Percentiles rank a stretch among this genome's conserved stretches.
phyloP scores from a whole-genome alignment of 2,113 vertebrate species.

The Oryzias celebensis region DNA sequence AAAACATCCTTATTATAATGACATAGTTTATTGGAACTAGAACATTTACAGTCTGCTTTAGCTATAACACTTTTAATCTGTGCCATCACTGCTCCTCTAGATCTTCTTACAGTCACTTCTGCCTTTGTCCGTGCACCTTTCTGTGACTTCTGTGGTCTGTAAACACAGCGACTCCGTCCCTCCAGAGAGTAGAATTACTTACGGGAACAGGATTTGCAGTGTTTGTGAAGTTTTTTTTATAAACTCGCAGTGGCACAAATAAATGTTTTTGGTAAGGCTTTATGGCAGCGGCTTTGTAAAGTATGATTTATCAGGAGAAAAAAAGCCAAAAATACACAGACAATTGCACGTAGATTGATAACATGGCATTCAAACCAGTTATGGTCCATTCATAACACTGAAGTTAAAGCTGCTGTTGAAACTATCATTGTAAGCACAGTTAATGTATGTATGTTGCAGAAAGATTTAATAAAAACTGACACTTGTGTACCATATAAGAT shows the following conservation, averaged over 20 bases:
- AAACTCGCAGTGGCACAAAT: slow-evolving; percentile 16
- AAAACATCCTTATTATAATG: slow-evolving; percentile 67
- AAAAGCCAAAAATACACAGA: not conserved
- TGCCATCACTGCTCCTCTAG: slow-evolving; percentile 13
- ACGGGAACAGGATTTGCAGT: slow-evolving; percentile 6
- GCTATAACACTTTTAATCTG: slow-evolving; percentile 24
- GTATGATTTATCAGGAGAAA: slow-evolving; percentile 22
- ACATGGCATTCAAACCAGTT: slow-evolving; percentile 12
- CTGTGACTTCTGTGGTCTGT: not conserved
- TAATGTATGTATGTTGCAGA: too few species aligned
- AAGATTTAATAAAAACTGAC: too few species aligned
- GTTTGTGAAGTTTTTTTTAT: slow-evolving; percentile 3
- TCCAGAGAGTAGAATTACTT: not conserved
- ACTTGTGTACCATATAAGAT: too few species aligned
- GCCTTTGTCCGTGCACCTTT: slow-evolving; percentile 2
- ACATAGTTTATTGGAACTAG: slow-evolving; percentile 65
- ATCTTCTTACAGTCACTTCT: not conserved
- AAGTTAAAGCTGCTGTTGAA: not conserved
- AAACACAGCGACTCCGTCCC: slow-evolving; percentile 14
- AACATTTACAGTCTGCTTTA: slow-evolving; percentile 54
- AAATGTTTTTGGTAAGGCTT: slow-evolving; percentile 9
- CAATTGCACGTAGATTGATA: slow-evolving; percentile 20
- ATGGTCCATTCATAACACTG: slow-evolving; percentile 13
- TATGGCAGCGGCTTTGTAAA: slow-evolving; percentile 4
- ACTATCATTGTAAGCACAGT: not conserved